Evolutionary conservation across 2,888 invertebrate species (phyloP), one percentile per base, ranked within the genome.

Genomic region (Podotricha telesiphe): DNA sequence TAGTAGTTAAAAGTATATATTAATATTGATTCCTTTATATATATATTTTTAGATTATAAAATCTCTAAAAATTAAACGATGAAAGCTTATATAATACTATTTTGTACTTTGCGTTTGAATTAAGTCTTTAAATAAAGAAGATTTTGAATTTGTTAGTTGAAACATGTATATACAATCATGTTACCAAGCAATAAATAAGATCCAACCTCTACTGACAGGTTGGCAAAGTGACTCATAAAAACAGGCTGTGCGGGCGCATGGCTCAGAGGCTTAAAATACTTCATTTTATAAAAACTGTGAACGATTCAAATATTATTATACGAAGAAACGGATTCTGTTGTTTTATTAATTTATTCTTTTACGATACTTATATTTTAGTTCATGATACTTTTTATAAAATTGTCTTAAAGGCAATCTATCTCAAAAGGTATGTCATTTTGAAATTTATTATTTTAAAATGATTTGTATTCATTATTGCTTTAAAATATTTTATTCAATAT

Each of bases 131-230:
- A 47, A 64, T 59, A 48, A 64, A 61, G 65, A 61, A 61, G 65
- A 61, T 53, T 51, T 55, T 66, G 63, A 50, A 51, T 40, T 69
- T 71, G 64, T 69, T 69, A 67, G 69, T 67, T 58, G 48, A 67
- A 55, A 71, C 65, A 62, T 66, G 63, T 67, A 64, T 72, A 67
- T 67, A 28, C 72, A 62, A 69, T 63, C 65, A 70, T 65, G 72
- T 72, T 70, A 58, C 72, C 63, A 70, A 68, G 72, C 68, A 66
- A 68, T 70, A 72, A 72, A 72, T 72, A 70, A 65, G 67, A 70
- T 68, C 40, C 69, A 47, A 69, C 67, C 61, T 67, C 64, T 22
- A 59, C 69, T 58, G 66, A 67, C 66, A 68, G 59, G 63, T 63
- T 58, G 47, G 58, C 53, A 47, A 34, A 55, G 59, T 69, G 71